phyloP scores from a whole-genome alignment of 2,888 invertebrate species.

The Pyralis farinalis region DNA sequence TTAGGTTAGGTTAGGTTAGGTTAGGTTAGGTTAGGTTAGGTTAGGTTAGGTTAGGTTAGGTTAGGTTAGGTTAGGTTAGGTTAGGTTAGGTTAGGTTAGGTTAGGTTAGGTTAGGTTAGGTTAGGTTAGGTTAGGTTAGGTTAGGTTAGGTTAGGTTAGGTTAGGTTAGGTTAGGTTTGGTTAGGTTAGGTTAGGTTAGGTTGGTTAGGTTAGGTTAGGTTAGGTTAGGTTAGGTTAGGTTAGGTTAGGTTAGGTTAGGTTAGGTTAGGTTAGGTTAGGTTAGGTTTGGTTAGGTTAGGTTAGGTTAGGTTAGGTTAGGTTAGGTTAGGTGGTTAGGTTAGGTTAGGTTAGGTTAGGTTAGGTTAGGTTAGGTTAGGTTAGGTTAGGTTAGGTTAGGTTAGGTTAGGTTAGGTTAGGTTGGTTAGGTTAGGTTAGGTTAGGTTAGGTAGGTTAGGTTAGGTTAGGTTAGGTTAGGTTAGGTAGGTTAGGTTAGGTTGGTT shows the following conservation, averaged over 20 bases:
- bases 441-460: slow-evolving; percentile 16
- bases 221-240: slow-evolving; percentile 13
- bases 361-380: slow-evolving; percentile 14
- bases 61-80: slow-evolving; percentile 12
- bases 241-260: slow-evolving; percentile 17
- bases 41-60: slow-evolving; percentile 13
- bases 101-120: slow-evolving; percentile 14
- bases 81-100: slow-evolving; percentile 14
- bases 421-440: slow-evolving; percentile 13
- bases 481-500: slow-evolving; percentile 12
- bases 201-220: slow-evolving; percentile 14
- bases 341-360: slow-evolving; percentile 16
- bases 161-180: slow-evolving; percentile 12
- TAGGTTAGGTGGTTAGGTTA: slow-evolving; percentile 17
- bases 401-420: slow-evolving; percentile 13
- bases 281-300: slow-evolving; percentile 14
- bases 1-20: slow-evolving; percentile 12
- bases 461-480: slow-evolving; percentile 16
- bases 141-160: slow-evolving; percentile 13
- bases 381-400: slow-evolving; percentile 15
- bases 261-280: slow-evolving; percentile 18
- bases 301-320: slow-evolving; percentile 17
- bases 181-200: slow-evolving; percentile 14
- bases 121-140: slow-evolving; percentile 14
- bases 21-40: slow-evolving; percentile 12